Evolutionary conservation across 2,113 vertebrate genomes (phyloP), one percentile per base, ranked within the genome.

Genomic region (Cavia porcellus): DNA sequence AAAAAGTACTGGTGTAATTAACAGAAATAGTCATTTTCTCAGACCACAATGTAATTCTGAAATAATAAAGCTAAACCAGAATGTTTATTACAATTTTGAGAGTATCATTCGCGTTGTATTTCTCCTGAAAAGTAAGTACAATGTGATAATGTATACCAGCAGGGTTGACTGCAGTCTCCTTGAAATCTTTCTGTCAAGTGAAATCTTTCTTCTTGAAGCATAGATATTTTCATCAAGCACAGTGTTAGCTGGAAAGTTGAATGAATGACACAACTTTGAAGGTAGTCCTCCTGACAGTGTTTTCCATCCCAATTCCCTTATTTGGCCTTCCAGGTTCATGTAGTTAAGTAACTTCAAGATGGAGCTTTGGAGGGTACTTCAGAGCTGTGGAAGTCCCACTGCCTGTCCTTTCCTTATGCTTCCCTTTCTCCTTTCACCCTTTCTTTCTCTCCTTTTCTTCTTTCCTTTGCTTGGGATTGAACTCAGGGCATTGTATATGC

Each of bases 21-120:
- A 77, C 82, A 66, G 50, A 35, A 86, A 15, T 38, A 38, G 35
- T 25, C 74, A 57, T 91, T 89, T 93, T 93, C 61, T 90, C 52
- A 77, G 59, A 90, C 11, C 32, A 64, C 19, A 95, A 1, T 62
- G 35, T 87, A 57, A 92, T 84, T 93, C 79, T 92, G 64, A 90
- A 94, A 92, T 87, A 59, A 47, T 93, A 86, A 64, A 82, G 74
- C 24, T 62, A 75, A 50, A 68, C 9, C 10, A 42, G 59, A 35
- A 14, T 32, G 35, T 86, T 64, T 28, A 42, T 8, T 66, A n/a
- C 13, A 87, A 45, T 24, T 95, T 94, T 70, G 66, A 52, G 83
- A 84, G 25, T 81, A 32, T 90, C 24, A 13, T 77, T 96, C 52
- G 45, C 10, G 25, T 70, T 59, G 20, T 77, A 20, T 52, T 62